A percentile compares a stretch with the other conserved stretches of the same genome.
Conservation (phyloP, 2,113 vertebrate species). For the Atrichornis clamosus region DNA sequence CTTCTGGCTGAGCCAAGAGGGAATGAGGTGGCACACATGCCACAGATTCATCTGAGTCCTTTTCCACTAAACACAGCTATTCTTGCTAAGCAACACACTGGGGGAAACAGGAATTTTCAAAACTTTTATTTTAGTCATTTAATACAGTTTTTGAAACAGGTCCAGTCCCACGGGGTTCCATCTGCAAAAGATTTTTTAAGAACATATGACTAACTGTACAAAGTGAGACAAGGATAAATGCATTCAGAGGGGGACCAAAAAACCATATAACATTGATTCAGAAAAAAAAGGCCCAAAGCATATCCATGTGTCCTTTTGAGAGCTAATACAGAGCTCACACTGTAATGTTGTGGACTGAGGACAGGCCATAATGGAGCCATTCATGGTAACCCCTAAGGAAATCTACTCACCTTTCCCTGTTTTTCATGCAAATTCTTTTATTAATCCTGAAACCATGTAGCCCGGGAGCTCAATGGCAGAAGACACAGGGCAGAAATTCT, state of each 20-base stretch:
- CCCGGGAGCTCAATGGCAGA: not conserved
- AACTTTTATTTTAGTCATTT: slow-evolving; percentile 32
- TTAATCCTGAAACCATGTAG: not conserved
- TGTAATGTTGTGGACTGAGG: not conserved
- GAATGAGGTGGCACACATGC: not conserved
- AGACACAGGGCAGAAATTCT: not conserved
- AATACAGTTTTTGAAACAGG: slow-evolving; percentile 4
- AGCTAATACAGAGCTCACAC: not conserved
- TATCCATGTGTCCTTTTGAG: not conserved
- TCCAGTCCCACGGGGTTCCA: slow-evolving; percentile 44
- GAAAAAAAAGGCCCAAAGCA: not conserved
- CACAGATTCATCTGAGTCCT: not conserved
- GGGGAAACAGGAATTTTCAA: not conserved
- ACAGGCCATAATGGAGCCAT: not conserved
- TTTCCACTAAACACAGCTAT: not conserved
- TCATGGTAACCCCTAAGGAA: not conserved
- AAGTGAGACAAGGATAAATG: not conserved
- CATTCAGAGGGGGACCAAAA: not conserved
- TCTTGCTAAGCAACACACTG: not conserved
- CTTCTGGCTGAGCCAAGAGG: not conserved
- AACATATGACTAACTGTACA: not conserved
- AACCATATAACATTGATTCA: not conserved
- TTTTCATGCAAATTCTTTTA: not conserved
- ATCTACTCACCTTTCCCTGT: not conserved
- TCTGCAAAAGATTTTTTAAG: slow-evolving; percentile 53